A percentile compares a stretch with the other conserved stretches of the same genome.
phyloP scores from a whole-genome alignment of 2,113 vertebrate genomes.

The Neodon shergylaensis region DNA sequence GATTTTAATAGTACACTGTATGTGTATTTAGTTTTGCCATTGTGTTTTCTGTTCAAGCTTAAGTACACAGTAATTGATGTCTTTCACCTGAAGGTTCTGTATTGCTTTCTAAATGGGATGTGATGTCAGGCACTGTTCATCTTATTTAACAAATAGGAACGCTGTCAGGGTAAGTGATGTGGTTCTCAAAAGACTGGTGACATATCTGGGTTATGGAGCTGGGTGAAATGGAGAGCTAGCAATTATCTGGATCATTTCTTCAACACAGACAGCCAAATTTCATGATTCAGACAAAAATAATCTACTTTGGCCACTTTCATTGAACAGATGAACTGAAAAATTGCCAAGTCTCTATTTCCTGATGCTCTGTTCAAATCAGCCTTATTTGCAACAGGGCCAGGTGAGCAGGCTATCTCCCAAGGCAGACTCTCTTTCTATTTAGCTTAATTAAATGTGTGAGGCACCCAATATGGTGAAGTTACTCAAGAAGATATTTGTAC shows the following conservation, averaged over 20 bases:
- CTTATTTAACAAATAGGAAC: constrained; percentile 70
- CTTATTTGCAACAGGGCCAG: constrained; percentile 48
- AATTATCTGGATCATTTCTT: constrained; percentile 76
- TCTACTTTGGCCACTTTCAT: constrained; percentile 60
- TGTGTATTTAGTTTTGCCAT: constrained; percentile 32
- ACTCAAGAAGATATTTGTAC: neutral
- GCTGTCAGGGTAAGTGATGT: constrained; percentile 63
- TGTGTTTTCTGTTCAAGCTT: constrained; percentile 51
- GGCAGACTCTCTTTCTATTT: constrained; percentile 1
- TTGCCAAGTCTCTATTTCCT: constrained; percentile 60
- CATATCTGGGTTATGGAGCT: constrained; percentile 63
- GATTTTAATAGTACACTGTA: neutral
- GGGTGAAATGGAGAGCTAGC: constrained; percentile 69
- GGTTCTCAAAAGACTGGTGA: constrained; percentile 56
- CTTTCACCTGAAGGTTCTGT: constrained; percentile 59
- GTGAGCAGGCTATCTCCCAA: neutral
- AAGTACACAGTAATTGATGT: constrained; percentile 27
- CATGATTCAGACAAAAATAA: constrained; percentile 70
- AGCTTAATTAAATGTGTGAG: constrained; percentile 68
- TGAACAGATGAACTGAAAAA: constrained; percentile 70
- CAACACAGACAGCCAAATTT: constrained; percentile 65
- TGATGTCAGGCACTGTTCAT: constrained; percentile 57
- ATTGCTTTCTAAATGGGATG: constrained; percentile 69
- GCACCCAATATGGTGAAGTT: constrained; percentile 16
- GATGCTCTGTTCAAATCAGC: constrained; percentile 42